Conservation (phyloP, 2,113 vertebrate genomes). For the Desmodus rotundus region DNA sequence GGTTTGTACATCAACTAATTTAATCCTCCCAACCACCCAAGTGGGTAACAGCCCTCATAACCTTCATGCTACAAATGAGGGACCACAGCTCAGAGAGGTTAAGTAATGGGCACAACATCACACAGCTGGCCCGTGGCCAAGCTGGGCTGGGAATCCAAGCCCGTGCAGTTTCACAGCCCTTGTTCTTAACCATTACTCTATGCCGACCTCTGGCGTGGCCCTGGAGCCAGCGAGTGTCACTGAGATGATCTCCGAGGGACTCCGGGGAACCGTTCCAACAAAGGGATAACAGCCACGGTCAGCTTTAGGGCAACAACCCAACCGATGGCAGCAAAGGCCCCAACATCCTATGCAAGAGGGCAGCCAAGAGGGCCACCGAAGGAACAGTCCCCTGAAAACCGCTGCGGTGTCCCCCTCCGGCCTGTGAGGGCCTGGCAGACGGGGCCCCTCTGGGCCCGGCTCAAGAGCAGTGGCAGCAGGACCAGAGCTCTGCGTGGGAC, state of each 20-base stretch:
- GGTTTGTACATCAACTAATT: background rate
- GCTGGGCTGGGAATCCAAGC: background rate
- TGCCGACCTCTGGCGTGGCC: background rate
- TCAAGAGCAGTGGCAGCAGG: background rate
- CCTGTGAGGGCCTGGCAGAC: fast-evolving
- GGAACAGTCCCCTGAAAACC: background rate
- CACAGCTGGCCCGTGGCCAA: background rate
- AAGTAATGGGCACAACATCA: background rate
- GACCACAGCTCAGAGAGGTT: background rate
- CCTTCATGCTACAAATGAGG: background rate
- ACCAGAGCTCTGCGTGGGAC: background rate
- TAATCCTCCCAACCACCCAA: background rate
- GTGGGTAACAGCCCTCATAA: background rate
- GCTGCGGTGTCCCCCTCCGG: background rate
- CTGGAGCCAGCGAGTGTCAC: background rate
- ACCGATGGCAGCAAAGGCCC: background rate
- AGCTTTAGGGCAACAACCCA: background rate
- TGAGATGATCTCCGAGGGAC: background rate
- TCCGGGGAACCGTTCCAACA: background rate
- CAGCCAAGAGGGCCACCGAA: background rate
- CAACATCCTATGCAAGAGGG: background rate
- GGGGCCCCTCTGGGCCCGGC: background rate
- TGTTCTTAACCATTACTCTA: background rate
- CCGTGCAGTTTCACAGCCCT: background rate
- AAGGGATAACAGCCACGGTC: background rate